Evolutionary conservation across 2,113 vertebrate genomes (phyloP), one percentile per base, ranked within the genome.

Genomic region (Mohoua ochrocephala): DNA sequence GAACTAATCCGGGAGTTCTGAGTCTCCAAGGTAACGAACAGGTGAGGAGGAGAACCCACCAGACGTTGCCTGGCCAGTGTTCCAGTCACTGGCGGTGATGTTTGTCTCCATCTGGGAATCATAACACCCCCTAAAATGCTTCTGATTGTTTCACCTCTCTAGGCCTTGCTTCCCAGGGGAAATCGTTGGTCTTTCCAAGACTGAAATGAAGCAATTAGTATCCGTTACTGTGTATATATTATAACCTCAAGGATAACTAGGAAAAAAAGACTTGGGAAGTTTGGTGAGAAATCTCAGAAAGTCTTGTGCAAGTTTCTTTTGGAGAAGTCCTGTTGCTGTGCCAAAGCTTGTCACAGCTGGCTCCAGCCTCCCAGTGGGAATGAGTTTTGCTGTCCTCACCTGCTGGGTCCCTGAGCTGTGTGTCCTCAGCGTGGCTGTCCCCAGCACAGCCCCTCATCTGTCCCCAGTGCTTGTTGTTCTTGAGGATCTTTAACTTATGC

Each of bases 91-190:
- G 33, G 5, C 41, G 79, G 52, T 77, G 50, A 26, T 20, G 50
- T 79, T 80, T 42, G 47, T 56, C 8, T 71, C 37, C 5, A 30
- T 24, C 67, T 83, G 86, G 88, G 86, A 87, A 41, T 39, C 15
- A 0, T 14, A 59, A 54, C 59, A 41, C 2, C 47, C 42, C 59
- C 45, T 7, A 17, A 89, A 81, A 78, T 24, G 39, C 76, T 93
- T 89, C 53, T 86, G 71, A 81, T 91, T 49, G 45, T 81, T 80
- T 82, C 45, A 83, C 88, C 89, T 92, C 87, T 80, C 33, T 54
- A 92, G 92, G 88, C 91, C 88, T 96, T 95, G 92, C 93, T 94
- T 91, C 54, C 74, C 93, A 74, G 89, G 87, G 87, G 70, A 57
- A 64, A 39, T 35, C 2, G 7, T 78, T 75, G 65, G 91, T 81